Percentiles rank a stretch among this genome's conserved stretches.
Evolutionary conservation across 2,797 vertebrate species (phyloP).

Genomic region (Chrysocyon brachyurus): DNA sequence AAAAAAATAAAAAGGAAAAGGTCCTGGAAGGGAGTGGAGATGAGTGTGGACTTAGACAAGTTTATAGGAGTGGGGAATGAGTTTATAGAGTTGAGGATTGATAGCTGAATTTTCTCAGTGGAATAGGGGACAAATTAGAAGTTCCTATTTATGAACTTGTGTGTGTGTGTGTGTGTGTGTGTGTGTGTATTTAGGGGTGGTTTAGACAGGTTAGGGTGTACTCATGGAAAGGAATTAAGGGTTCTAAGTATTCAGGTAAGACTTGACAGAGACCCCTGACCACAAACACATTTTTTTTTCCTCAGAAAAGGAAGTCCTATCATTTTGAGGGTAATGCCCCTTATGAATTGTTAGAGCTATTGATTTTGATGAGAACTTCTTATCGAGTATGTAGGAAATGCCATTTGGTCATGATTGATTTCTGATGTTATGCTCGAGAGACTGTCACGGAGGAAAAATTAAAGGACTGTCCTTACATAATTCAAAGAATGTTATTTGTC

Average conservation of each 20-base stretch:
- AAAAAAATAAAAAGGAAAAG: neutral
- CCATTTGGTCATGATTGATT: constrained; percentile 14
- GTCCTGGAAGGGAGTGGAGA: neutral
- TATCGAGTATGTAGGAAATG: neutral
- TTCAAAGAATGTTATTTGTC: constrained; percentile 26
- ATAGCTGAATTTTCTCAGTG: constrained; percentile 35
- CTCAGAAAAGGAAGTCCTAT: neutral
- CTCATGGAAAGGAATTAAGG: neutral
- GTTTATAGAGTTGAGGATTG: neutral
- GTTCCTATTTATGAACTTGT: neutral
- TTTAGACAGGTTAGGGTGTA: neutral
- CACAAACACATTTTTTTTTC: constrained; percentile 28
- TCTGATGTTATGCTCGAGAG: neutral
- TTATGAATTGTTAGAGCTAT: neutral
- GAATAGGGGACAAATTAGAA: neutral
- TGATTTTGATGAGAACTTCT: constrained; percentile 18
- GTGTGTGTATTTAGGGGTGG: neutral
- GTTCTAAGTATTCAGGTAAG: neutral
- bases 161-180: neutral
- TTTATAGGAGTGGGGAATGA: neutral
- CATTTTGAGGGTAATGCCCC: neutral
- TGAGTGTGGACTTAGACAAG: neutral
- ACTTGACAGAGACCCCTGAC: neutral
- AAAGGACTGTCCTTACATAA: neutral
- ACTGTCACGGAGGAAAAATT: neutral